phyloP scores from a whole-genome alignment of 2,113 vertebrate genomes.

The Chlorodrepanis virens region DNA sequence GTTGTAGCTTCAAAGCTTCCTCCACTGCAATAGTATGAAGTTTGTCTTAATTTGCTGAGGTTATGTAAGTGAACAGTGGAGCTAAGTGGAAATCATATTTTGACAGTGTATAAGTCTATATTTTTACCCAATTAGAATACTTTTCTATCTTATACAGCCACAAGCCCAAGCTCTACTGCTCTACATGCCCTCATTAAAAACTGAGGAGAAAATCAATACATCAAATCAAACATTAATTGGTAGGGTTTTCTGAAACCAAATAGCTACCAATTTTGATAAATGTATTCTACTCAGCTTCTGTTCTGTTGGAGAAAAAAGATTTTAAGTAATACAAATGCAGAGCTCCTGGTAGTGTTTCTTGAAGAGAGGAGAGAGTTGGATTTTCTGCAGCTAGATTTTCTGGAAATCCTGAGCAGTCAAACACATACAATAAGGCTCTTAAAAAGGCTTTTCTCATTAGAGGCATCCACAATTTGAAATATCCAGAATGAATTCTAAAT shows the following conservation, averaged over 20 bases:
- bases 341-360: neutral
- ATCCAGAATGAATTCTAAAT: neutral
- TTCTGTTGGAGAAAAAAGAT: neutral
- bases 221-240: neutral
- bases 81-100: neutral
- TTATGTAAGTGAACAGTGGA: neutral
- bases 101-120: neutral
- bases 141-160: neutral
- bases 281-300: neutral
- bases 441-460: neutral
- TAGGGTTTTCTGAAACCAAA: neutral
- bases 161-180: neutral
- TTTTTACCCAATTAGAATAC: neutral
- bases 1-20: neutral
- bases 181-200: neutral
- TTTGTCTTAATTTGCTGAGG: neutral
- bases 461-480: neutral
- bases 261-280: constrained; percentile 17
- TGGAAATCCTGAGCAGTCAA: neutral
- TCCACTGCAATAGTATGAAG: neutral
- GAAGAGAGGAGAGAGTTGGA: neutral
- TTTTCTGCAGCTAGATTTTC: neutral
- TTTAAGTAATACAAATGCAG: neutral
- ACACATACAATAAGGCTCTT: neutral
- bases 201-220: neutral